Evolutionary conservation across 2,113 vertebrate genomes (phyloP).

Genomic region (Paradisaea rubra): DNA sequence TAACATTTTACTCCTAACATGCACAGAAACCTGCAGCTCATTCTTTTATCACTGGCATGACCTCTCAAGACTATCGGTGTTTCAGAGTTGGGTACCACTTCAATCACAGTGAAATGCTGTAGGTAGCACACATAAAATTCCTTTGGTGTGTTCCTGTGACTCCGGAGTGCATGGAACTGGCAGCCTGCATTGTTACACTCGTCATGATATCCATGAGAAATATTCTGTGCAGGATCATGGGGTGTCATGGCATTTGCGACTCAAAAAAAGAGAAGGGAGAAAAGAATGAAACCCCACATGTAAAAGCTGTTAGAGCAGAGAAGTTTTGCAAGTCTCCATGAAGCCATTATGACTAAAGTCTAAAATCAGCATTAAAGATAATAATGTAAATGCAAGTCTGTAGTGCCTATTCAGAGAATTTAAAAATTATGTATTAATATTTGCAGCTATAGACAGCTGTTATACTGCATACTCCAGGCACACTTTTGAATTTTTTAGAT

Average conservation of each 20-base stretch:
- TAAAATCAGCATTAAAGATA: neutral
- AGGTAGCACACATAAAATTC: constrained; percentile 28
- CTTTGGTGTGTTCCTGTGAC: neutral
- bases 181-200: constrained; percentile 51
- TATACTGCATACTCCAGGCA: neutral
- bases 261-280: neutral
- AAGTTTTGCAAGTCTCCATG: neutral
- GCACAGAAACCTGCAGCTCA: neutral
- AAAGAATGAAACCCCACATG: neutral
- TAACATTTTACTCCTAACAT: neutral
- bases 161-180: constrained; percentile 20
- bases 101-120: neutral
- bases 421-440: neutral
- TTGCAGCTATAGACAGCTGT: neutral
- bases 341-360: neutral
- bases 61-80: neutral
- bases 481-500: neutral
- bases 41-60: neutral
- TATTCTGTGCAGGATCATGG: neutral
- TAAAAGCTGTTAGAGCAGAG: neutral
- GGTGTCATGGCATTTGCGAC: neutral
- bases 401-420: neutral
- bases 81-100: neutral
- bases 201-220: constrained; percentile 32
- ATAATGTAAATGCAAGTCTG: neutral